These are phyloP conservation scores for Bothrops jararaca DNA, from an alignment of 2,113 vertebrate species.

Conservation along the genomic window DNA sequence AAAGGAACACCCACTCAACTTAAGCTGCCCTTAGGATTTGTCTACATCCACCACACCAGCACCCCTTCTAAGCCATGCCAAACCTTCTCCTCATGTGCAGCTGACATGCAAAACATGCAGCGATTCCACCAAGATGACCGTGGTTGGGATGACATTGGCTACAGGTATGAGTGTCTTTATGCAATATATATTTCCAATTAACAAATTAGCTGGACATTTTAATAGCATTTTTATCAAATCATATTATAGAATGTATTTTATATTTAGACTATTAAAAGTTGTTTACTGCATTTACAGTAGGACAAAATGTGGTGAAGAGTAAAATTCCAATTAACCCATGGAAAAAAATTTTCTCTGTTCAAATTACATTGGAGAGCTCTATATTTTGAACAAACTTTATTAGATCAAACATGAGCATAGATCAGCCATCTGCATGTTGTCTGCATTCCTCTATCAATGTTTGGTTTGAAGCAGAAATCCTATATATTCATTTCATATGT, in stretches of 20 bases:
- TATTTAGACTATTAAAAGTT: background rate
- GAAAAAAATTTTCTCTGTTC: background rate
- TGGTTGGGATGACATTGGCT: conserved; percentile 86
- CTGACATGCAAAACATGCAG: conserved; percentile 83
- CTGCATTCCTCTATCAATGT: background rate
- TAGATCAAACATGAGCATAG: background rate
- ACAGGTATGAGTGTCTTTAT: conserved; percentile 73
- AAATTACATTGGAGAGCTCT: background rate
- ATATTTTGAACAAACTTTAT: background rate
- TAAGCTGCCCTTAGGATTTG: conserved; percentile 70
- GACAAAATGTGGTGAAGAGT: background rate
- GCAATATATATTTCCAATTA: background rate
- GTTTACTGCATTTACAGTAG: background rate
- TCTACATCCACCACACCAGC: conserved; percentile 87
- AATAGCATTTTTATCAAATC: background rate
- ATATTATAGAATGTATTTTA: background rate
- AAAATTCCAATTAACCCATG: background rate
- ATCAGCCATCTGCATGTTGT: background rate
- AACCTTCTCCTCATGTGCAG: conserved; percentile 70
- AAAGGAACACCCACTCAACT: conserved; percentile 70
- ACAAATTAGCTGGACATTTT: background rate
- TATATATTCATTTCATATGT: background rate
- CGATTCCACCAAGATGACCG: conserved; percentile 79
- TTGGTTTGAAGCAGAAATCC: background rate
- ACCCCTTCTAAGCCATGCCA: conserved; percentile 74